A percentile compares a stretch with the other conserved stretches of the same genome.
Conservation (phyloP, 2,797 vertebrate genomes). For the Eptatretus atami region DNA sequence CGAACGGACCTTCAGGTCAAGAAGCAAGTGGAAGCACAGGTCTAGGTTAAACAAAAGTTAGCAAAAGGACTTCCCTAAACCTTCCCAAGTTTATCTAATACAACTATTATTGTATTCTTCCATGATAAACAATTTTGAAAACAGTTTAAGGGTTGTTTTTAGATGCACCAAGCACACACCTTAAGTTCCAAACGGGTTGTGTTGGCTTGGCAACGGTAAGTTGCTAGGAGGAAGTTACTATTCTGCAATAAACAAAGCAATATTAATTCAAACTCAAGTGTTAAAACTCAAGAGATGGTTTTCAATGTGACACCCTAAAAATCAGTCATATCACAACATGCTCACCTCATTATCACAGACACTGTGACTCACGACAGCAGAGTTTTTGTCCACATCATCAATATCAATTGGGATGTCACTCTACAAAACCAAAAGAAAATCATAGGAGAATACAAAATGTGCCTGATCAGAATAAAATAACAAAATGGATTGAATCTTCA, state of each 20-base stretch:
- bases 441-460: background rate
- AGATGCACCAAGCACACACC: slow-evolving; percentile 16
- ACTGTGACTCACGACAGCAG: slow-evolving; percentile 86
- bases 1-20: slow-evolving; percentile 34
- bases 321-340: background rate
- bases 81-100: background rate
- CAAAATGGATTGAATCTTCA: no score
- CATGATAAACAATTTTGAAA: slow-evolving; percentile 7
- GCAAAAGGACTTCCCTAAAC: background rate
- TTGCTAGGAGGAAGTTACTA: slow-evolving; percentile 84
- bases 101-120: background rate
- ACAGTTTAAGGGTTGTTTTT: background rate
- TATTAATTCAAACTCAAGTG: background rate
- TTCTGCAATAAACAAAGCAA: slow-evolving; percentile 24
- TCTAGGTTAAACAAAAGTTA: background rate
- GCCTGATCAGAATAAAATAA: no score
- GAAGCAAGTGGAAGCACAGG: slow-evolving; percentile 5
- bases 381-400: slow-evolving; percentile 90
- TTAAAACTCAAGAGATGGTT: no score
- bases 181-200: slow-evolving; percentile 79
- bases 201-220: slow-evolving; percentile 85
- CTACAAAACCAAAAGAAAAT: slow-evolving; percentile 15
- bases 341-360: slow-evolving; percentile 77
- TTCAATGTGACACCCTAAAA: background rate
- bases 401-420: slow-evolving; percentile 89